Base-by-base conservation (phyloP, 2,888 invertebrate genomes). In the Scaptomyza caliginosa region DNA sequence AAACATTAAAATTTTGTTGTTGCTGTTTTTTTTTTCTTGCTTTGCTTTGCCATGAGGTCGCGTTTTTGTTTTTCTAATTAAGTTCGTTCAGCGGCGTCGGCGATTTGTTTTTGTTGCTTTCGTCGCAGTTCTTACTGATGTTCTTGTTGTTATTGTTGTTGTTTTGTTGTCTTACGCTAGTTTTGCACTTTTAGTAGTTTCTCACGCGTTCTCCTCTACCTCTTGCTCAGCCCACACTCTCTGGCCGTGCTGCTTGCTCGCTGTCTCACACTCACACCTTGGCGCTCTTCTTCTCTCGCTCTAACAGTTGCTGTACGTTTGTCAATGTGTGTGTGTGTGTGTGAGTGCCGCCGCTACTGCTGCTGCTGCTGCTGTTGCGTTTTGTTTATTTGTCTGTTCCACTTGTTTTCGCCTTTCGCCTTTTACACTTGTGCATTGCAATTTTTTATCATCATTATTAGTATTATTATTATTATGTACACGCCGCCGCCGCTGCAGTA, bases 371-470 rank as follows among this genome's bases (percentile, higher is more conserved):
- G 48, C 52, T 50, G 52, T 65, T 67, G 70, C 76, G 77, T 80
- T 81, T 86, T 82, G 86, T 82, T 82, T 82, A 84, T 82, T 82
- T 86, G 86, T 72, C 74, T 62, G 56, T 79, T 83, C 55, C 86
- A 81, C 81, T 81, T 86, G 80, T 74, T 86, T 79, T 71, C 60
- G 65, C 54, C 69, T 49, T 70, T 85, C 68, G 77, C 74, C 65
- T 65, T 70, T 67, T 63, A 76, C 76, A 77, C 60, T 78, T 56
- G 58, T 60, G 38, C 67, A 72, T 64, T 76, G 74, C 72, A 76
- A 72, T 74, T 74, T 56, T n/a, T 13, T 32, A 13, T 13, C 6
- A 2, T 32, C 7, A 11, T 28, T 28, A 56, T 70, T 70, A 59
- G 70, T 70, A 51, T 64, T 54, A 42, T 28, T 45, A 28, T 45